These are phyloP conservation scores for Oryzias curvinotus DNA, from an alignment of 2,113 vertebrate genomes.

Conservation along the genomic window DNA sequence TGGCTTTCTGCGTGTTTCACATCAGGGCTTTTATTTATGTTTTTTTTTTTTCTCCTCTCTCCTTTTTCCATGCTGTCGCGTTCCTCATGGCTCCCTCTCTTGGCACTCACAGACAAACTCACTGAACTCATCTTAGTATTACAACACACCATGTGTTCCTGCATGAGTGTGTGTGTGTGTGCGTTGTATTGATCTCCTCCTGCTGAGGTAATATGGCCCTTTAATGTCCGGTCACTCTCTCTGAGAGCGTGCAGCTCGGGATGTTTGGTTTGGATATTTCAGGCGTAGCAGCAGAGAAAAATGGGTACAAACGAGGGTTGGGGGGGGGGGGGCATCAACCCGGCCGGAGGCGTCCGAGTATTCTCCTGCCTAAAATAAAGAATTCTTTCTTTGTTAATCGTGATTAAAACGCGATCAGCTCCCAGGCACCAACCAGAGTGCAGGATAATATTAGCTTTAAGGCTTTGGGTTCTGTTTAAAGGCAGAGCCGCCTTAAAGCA, in stretches of 20 bases:
- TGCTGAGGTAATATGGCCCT: constrained; percentile 29
- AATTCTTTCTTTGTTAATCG: constrained; percentile 31
- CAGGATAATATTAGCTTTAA: constrained; percentile 25
- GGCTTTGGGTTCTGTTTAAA: too few species aligned
- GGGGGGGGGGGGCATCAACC: constrained; percentile 22
- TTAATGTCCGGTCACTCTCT: constrained; percentile 41
- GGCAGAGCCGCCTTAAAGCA: too few species aligned
- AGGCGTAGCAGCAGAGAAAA: constrained; percentile 22
- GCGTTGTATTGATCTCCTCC: constrained; percentile 38
- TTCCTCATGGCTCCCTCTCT: constrained; percentile 38
- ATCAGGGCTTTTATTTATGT: constrained; percentile 37
- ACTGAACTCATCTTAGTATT: constrained; percentile 54
- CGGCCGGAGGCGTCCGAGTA: constrained; percentile 23
- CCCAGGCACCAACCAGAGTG: constrained; percentile 17
- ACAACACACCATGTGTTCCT: constrained; percentile 31
- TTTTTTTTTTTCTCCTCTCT: constrained; percentile 16
- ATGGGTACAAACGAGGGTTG: constrained; percentile 5
- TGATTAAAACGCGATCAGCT: constrained; percentile 45
- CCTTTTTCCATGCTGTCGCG: constrained; percentile 20
- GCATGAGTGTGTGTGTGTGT: constrained; percentile 20
- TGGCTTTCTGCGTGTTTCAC: constrained; percentile 48
- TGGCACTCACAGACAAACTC: constrained; percentile 60
- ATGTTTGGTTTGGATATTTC: constrained; percentile 37
- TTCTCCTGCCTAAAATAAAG: constrained; percentile 46
- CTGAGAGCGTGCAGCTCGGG: constrained; percentile 18